Evolutionary conservation across 2,113 vertebrate species (phyloP).

Genomic region (Perca schrenkii): DNA sequence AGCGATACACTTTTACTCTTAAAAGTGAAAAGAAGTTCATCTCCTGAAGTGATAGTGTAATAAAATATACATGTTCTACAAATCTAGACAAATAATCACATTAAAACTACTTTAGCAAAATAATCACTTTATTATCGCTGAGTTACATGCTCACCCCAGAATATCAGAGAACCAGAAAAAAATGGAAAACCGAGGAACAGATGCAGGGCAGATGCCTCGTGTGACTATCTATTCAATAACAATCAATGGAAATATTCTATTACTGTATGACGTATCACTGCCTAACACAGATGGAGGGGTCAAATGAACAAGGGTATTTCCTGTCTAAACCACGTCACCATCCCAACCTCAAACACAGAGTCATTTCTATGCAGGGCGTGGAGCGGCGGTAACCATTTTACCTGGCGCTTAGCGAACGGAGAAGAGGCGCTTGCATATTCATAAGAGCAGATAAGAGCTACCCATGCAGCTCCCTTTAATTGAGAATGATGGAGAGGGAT

Average conservation of each 20-base stretch:
- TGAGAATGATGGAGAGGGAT: slow-evolving; percentile 84
- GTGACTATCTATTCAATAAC: neutral
- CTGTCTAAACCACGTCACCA: slow-evolving; percentile 11
- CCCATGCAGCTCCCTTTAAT: slow-evolving; percentile 80
- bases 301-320: slow-evolving; percentile 35
- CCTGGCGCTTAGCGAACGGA: slow-evolving; percentile 63
- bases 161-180: neutral
- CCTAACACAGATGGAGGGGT: slow-evolving; percentile 1
- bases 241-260: neutral
- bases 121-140: neutral
- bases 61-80: neutral
- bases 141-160: neutral
- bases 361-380: slow-evolving; percentile 55
- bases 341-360: slow-evolving; percentile 22
- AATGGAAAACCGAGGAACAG: neutral
- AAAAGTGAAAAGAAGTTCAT: neutral
- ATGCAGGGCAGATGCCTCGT: neutral
- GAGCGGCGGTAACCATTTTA: slow-evolving; percentile 60
- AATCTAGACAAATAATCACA: neutral
- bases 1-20: too few species aligned
- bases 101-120: neutral
- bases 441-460: slow-evolving; percentile 82
- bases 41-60: neutral
- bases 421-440: slow-evolving; percentile 82
- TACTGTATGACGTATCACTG: neutral